Percentiles rank a stretch among this genome's conserved stretches.
Evolutionary conservation across 2,888 invertebrate species (phyloP).

Genomic region (Embidobia sp.): DNA sequence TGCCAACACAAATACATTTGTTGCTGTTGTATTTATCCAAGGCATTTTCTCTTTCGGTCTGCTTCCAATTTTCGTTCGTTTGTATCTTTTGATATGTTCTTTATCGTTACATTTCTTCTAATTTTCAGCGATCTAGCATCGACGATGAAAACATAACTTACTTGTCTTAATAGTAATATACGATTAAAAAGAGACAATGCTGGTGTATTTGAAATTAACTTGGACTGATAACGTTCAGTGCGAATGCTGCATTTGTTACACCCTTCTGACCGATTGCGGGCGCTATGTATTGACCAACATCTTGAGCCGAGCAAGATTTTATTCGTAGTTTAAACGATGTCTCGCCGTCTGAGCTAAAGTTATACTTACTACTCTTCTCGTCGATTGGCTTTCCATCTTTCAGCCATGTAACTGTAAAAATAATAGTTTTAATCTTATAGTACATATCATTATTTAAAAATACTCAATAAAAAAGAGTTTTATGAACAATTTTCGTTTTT

Average conservation of each 20-base stretch:
- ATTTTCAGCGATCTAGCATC: conserved; percentile 50
- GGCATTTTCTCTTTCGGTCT: conserved; percentile 52
- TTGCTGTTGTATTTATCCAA: conserved; percentile 43
- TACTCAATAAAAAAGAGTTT: too few relatives aligned
- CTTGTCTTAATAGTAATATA: conserved; percentile 35
- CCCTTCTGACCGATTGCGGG: conserved; percentile 93
- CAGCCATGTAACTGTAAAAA: conserved; percentile 86
- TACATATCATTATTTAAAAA: too few relatives aligned
- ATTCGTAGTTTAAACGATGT: conserved; percentile 91
- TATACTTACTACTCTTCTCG: conserved; percentile 89
- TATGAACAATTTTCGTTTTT: too few relatives aligned
- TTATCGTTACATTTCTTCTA: conserved; percentile 39
- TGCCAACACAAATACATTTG: too few relatives aligned
- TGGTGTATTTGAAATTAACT: conserved; percentile 81
- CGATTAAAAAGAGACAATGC: conserved; percentile 34
- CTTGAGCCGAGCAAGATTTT: conserved; percentile 87
- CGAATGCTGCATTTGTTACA: conserved; percentile 92
- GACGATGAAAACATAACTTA: conserved; percentile 52
- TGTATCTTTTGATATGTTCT: conserved; percentile 16
- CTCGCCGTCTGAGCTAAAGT: conserved; percentile 91
- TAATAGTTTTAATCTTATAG: conserved; percentile 12
- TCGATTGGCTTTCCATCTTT: conserved; percentile 96
- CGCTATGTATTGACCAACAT: conserved; percentile 94
- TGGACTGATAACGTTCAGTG: conserved; percentile 88
- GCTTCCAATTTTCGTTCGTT: conserved; percentile 65